Evolutionary conservation across 2,797 vertebrate genomes (phyloP).

Genomic region (Rhinoraja longicauda): DNA sequence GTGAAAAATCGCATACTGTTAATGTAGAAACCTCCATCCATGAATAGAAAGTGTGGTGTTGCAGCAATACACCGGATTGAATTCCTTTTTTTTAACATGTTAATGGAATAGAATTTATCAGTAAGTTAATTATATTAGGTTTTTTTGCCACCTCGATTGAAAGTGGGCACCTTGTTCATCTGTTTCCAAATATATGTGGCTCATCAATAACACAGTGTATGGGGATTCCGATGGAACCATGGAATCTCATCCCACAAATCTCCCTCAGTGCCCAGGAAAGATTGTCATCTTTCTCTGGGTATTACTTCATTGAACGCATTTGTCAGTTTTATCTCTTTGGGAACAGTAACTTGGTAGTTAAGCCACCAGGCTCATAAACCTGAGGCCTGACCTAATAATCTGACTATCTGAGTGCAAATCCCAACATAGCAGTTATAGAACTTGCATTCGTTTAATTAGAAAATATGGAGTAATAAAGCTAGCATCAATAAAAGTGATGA

Average conservation of each 20-base stretch:
- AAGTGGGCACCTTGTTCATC: not conserved
- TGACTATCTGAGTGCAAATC: too few species aligned
- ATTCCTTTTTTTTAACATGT: not conserved
- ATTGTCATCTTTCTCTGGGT: not conserved
- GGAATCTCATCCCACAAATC: not conserved
- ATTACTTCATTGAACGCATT: not conserved
- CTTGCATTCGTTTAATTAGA: too few species aligned
- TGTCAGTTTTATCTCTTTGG: not conserved
- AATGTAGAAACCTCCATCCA: not conserved
- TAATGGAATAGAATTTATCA: not conserved
- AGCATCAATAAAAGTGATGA: too few species aligned
- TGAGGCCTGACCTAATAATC: too few species aligned
- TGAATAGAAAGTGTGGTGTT: not conserved
- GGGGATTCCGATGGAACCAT: not conserved
- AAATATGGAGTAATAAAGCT: too few species aligned
- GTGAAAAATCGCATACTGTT: not conserved
- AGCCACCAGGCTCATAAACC: too few species aligned
- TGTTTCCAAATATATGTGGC: not conserved
- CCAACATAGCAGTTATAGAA: too few species aligned
- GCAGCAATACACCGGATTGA: not conserved
- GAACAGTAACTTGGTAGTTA: too few species aligned
- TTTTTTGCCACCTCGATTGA: not conserved
- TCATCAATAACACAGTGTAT: not conserved
- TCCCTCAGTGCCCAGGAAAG: not conserved
- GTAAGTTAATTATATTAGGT: not conserved